These are phyloP conservation scores for Contarinia nasturtii DNA, from an alignment of 1,140 invertebrate species.

Conservation along the genomic window DNA sequence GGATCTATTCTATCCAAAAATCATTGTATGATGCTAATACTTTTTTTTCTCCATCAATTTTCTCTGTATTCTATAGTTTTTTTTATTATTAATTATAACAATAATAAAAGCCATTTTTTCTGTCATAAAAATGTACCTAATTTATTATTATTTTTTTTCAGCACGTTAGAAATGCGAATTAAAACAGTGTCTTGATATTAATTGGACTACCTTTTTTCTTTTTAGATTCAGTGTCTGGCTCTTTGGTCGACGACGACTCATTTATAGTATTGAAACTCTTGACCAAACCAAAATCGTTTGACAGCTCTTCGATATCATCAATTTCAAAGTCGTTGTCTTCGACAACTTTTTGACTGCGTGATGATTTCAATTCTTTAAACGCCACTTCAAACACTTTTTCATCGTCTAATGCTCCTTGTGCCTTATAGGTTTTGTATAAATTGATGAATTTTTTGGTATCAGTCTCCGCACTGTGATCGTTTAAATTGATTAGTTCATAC, in stretches of 20 bases:
- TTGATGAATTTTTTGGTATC: constrained; percentile 36
- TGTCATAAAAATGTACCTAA: too few relatives aligned
- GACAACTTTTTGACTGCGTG: constrained; percentile 6
- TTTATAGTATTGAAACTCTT: neutral
- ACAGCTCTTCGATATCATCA: neutral
- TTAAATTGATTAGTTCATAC: constrained; percentile 28
- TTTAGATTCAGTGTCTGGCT: neutral
- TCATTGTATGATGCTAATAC: too few relatives aligned
- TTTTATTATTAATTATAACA: too few relatives aligned
- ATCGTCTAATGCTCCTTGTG: constrained; percentile 26
- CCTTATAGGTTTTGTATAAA: constrained; percentile 31
- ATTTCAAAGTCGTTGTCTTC: constrained; percentile 7
- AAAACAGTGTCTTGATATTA: too few relatives aligned
- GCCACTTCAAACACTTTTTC: constrained; percentile 27
- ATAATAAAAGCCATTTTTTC: too few relatives aligned
- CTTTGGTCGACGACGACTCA: neutral
- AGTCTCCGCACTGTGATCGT: constrained; percentile 25
- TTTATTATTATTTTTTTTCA: too few relatives aligned
- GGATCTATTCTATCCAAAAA: too few relatives aligned
- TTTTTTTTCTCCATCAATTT: too few relatives aligned
- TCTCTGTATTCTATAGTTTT: too few relatives aligned
- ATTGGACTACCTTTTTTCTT: neutral
- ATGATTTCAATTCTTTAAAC: constrained; percentile 19
- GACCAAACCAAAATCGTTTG: neutral
- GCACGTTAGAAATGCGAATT: too few relatives aligned